Percentiles rank a stretch among this genome's conserved stretches.
phyloP scores from a whole-genome alignment of 2,888 invertebrate genomes.

The Biston betularia region DNA sequence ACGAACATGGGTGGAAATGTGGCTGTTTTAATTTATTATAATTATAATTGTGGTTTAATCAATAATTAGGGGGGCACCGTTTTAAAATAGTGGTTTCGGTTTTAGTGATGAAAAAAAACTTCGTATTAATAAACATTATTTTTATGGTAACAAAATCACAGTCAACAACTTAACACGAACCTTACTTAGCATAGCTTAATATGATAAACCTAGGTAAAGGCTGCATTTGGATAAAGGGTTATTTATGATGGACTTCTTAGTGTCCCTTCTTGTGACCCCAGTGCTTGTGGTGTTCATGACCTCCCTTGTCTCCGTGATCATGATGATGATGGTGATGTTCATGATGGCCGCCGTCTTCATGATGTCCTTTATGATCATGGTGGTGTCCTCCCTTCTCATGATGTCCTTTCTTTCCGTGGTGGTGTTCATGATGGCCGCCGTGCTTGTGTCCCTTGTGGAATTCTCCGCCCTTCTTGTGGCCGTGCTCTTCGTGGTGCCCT shows the following conservation, averaged over 20 bases:
- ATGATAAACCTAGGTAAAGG: conserved; percentile 68
- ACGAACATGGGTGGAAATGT: conserved; percentile 1
- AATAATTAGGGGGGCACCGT: not conserved
- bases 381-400: conserved; percentile 93
- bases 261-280: conserved; percentile 90
- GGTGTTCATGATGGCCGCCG: conserved; percentile 91
- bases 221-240: conserved; percentile 54
- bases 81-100: not conserved
- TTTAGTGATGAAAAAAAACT: conserved; percentile 12
- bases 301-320: conserved; percentile 93
- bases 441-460: conserved; percentile 93
- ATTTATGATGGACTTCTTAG: conserved; percentile 57
- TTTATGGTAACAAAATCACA: conserved; percentile 71
- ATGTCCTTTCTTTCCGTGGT: conserved; percentile 93
- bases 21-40: conserved; percentile 7
- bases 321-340: conserved; percentile 92
- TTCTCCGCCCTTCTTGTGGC: conserved; percentile 92
- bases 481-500: conserved; percentile 91
- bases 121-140: conserved; percentile 44
- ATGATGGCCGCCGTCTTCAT: conserved; percentile 91
- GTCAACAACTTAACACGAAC: conserved; percentile 69
- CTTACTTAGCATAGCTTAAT: conserved; percentile 57
- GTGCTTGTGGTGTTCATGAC: conserved; percentile 92
- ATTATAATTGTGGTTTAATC: conserved; percentile 2
- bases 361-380: conserved; percentile 92